Conservation (phyloP, 2,888 invertebrate genomes). For the Stenotaenia linearis region DNA sequence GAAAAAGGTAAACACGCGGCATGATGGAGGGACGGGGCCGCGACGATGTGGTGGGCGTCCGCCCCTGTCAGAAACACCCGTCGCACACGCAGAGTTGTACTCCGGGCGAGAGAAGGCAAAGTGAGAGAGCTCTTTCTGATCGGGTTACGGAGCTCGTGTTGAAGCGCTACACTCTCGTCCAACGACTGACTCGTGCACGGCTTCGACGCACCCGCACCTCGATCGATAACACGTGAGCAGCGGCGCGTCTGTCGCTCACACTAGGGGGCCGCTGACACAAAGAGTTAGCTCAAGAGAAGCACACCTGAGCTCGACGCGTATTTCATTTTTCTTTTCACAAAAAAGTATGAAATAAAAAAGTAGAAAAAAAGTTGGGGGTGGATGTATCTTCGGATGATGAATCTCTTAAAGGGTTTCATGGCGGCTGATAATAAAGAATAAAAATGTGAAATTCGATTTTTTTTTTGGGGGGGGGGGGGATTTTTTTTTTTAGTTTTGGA, state of each 20-base stretch:
- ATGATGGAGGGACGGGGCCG: conserved; percentile 14
- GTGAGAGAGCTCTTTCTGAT: not conserved
- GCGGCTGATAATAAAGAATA: not conserved
- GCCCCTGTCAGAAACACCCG: not conserved
- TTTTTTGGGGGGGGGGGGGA: not conserved
- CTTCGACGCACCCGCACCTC: not conserved
- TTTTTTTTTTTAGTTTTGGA: not conserved
- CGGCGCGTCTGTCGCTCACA: conserved; percentile 4
- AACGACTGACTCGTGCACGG: not conserved
- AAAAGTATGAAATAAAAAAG: not conserved
- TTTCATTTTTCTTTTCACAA: not conserved
- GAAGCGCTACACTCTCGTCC: conserved; percentile 1
- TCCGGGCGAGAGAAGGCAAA: not conserved
- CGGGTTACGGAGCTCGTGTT: conserved; percentile 21
- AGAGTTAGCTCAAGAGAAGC: not conserved
- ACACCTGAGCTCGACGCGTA: not conserved
- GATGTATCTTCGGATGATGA: not conserved
- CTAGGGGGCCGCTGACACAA: not conserved
- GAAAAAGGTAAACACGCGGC: not conserved
- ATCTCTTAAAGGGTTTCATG: not conserved
- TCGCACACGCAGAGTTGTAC: not conserved
- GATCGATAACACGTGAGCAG: conserved; percentile 17
- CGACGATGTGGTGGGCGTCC: not conserved
- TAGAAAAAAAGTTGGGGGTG: not conserved
- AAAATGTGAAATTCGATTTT: not conserved